phyloP scores from a whole-genome alignment of 2,888 invertebrate genomes.

The Leptothorax acervorum region DNA sequence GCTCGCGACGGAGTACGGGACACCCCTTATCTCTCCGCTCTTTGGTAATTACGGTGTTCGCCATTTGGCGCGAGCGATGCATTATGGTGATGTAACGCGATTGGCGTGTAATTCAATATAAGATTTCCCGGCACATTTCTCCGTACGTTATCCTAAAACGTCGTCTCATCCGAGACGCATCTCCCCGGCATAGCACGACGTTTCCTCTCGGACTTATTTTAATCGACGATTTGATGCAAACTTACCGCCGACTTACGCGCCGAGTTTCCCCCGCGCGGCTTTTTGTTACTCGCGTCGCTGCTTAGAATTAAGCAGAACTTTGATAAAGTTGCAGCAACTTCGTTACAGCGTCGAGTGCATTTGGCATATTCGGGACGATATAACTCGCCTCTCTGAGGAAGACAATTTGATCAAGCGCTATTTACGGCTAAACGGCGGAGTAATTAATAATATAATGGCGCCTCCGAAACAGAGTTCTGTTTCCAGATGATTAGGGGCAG shows the following conservation, averaged over 20 bases:
- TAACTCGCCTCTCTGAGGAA: constrained; percentile 54
- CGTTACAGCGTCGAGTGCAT: constrained; percentile 56
- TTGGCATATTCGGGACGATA: constrained; percentile 56
- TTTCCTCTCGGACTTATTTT: constrained; percentile 31
- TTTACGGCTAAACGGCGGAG: constrained; percentile 50
- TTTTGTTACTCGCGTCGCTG: constrained; percentile 56
- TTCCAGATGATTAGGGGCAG: constrained; percentile 20
- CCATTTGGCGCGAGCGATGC: background rate
- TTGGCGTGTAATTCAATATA: constrained; percentile 6
- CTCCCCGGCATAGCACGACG: background rate
- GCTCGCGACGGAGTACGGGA: background rate
- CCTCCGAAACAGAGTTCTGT: constrained; percentile 30
- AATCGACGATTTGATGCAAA: constrained; percentile 55
- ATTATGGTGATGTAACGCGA: background rate
- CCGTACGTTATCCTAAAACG: background rate
- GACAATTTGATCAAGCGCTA: constrained; percentile 57
- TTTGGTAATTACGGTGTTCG: constrained; percentile 21
- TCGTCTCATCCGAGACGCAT: background rate
- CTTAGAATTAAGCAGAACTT: constrained; percentile 57
- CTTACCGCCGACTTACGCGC: constrained; percentile 52
- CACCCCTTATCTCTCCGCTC: constrained; percentile 15
- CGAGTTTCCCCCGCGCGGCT: constrained; percentile 51
- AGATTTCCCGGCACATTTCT: background rate
- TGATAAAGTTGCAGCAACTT: constrained; percentile 56
- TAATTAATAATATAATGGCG: constrained; percentile 54